Evolutionary conservation across 2,797 vertebrate species (phyloP), one percentile per base, ranked within the genome.

Genomic region (Fistularia tabacaria): DNA sequence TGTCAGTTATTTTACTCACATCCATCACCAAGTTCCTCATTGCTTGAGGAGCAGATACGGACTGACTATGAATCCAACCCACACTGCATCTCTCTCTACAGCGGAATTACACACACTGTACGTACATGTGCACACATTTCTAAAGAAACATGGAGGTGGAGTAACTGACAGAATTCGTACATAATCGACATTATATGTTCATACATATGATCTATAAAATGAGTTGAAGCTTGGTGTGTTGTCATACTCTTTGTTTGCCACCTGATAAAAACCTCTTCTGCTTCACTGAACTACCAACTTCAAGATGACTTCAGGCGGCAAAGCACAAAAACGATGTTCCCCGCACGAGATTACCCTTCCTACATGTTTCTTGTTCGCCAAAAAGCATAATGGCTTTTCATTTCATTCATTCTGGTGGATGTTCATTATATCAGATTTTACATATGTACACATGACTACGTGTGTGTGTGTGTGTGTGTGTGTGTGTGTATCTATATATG

Each of bases 251-350:
- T 62, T 71, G 73, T 86, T 80, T 87, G 77, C 67, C 67, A 64
- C 73, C 69, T 79, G 77, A 87, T 79, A 79, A 80, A n/a, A 80
- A 87, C 60, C 51, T 65, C 86, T 91, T 90, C 74, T 81, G 85
- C 80, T 79, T 62, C 54, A 67, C 62, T 84, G 82, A 67, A 80
- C 84, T 73, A 75, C 49, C 69, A 79, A 73, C 81, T 87, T 79
- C 79, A 69, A 51, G 82, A 79, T 71, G 81, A 78, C 76, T 80
- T 48, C 54, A 82, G 65, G 86, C 86, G 88, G 72, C 70, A 69
- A 83, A 87, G 88, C 86, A 85, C n/a, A 74, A 76, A 88, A 86
- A 89, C 76, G 50, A 82, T 72, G 62, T 80, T 80, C 82, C 75
- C 77, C 61, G 68, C 69, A 80, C 77, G n/a, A n/a, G n/a, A n/a